Evolutionary conservation across 2,797 vertebrate species (phyloP).

Genomic region (Myotis planiceps): DNA sequence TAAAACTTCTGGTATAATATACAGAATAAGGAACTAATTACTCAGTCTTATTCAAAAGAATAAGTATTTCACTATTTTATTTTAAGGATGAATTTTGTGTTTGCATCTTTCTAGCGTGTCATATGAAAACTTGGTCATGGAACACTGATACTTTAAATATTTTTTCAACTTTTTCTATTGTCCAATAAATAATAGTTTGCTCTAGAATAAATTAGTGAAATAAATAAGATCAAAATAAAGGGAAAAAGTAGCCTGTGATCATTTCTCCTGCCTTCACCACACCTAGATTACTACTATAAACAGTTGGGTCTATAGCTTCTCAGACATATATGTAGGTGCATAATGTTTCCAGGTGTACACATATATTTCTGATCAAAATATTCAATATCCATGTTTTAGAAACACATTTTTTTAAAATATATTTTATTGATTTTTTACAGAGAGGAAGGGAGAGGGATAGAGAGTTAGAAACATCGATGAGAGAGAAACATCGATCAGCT

Average conservation of each 20-base stretch:
- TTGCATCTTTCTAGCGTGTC: neutral
- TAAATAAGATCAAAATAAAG: neutral
- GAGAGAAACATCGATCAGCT: too few species aligned
- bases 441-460: too few species aligned
- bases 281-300: neutral
- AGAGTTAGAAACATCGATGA: too few species aligned
- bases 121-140: neutral
- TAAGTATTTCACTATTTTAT: neutral
- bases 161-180: neutral
- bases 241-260: neutral
- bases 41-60: neutral
- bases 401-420: neutral
- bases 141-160: neutral
- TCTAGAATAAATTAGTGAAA: neutral
- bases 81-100: neutral
- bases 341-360: neutral
- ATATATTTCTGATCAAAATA: neutral
- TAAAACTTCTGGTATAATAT: neutral
- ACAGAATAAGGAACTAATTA: neutral
- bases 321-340: neutral
- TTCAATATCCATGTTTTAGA: neutral
- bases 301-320: neutral
- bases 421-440: too few species aligned
- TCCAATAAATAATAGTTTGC: neutral
- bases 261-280: neutral